Evolutionary conservation across 2,113 vertebrate genomes (phyloP).

Genomic region (Odontophorus gujanensis): DNA sequence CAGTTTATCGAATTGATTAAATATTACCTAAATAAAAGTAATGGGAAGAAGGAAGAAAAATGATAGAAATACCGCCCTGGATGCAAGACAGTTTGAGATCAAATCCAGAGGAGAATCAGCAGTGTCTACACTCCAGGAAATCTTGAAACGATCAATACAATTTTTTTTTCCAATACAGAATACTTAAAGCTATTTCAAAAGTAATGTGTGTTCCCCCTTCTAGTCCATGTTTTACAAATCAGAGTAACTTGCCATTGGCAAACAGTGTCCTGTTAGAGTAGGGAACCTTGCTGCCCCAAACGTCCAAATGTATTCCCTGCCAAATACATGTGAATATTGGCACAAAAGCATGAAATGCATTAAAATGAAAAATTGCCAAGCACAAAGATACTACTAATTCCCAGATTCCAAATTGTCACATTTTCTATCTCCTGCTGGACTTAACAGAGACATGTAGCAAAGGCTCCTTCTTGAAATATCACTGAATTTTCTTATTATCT

Average conservation of each 20-base stretch:
- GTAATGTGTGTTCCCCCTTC: accelerated
- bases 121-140: neutral
- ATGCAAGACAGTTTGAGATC: neutral
- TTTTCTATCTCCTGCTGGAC: neutral
- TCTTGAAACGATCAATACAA: neutral
- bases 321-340: neutral
- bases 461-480: neutral
- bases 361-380: neutral
- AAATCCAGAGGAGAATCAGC: neutral
- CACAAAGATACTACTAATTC: neutral
- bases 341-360: neutral
- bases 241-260: neutral
- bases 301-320: neutral
- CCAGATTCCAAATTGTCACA: neutral
- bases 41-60: neutral
- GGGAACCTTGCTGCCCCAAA: neutral
- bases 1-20: no score
- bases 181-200: neutral
- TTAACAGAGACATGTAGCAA: accelerated
- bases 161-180: neutral
- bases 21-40: neutral
- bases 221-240: neutral
- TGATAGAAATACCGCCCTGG: neutral
- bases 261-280: neutral
- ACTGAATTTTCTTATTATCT: neutral